phyloP scores from a whole-genome alignment of 2,888 invertebrate genomes.

The Caenorhabditis wallacei region DNA sequence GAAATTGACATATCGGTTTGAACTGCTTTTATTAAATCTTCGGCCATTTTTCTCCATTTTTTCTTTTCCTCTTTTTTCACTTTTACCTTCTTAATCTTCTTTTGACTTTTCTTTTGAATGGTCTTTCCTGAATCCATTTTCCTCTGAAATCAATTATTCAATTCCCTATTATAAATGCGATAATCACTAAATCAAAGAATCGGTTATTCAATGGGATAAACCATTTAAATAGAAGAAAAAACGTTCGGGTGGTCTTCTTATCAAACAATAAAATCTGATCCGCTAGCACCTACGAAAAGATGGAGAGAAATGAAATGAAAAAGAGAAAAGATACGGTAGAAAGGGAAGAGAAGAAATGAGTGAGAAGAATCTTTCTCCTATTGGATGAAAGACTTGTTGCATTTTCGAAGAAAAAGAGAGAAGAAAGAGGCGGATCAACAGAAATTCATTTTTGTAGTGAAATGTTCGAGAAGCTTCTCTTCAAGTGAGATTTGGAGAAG shows the following conservation, averaged over 20 bases:
- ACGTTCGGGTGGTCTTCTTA: slow-evolving; percentile 14
- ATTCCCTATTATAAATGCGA: not conserved
- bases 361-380: not conserved
- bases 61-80: not conserved
- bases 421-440: not conserved
- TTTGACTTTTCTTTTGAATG: not conserved
- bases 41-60: not conserved
- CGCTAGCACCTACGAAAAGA: not conserved
- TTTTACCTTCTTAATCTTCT: not conserved
- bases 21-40: not conserved
- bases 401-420: not conserved
- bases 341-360: not conserved
- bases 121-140: not conserved
- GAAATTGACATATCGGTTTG: slow-evolving; percentile 1
- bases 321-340: not conserved
- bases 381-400: not conserved
- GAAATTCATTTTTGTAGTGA: no score
- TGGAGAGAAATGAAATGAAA: not conserved
- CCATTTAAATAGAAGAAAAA: not conserved
- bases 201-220: not conserved
- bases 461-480: no score
- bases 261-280: slow-evolving; percentile 12
- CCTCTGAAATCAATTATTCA: not conserved
- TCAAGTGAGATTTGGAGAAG: no score
- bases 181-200: slow-evolving; percentile 5